Conservation (phyloP, 37 sponge, comb jelly and placozoan genomes). For the Crambe crambe region DNA sequence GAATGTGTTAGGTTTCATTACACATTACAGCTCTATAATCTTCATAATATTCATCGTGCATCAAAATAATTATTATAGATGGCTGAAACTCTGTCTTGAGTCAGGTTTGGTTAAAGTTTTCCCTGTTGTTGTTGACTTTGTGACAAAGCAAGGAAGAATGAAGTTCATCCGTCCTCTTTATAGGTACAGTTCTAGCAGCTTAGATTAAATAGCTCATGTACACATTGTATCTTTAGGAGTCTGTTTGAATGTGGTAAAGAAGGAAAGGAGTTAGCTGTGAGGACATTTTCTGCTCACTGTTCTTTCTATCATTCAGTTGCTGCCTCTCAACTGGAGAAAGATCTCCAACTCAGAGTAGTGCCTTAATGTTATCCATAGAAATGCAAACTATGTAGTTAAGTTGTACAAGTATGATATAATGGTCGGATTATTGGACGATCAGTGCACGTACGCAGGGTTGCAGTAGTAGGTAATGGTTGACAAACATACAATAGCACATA, state of each 20-base stretch:
- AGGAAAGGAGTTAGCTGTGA: constrained; percentile 51
- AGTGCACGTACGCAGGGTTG: too few species aligned
- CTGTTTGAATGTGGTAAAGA: constrained; percentile 41
- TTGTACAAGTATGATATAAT: too few species aligned
- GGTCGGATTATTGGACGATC: too few species aligned
- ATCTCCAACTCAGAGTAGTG: constrained; percentile 31
- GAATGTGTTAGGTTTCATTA: too few species aligned
- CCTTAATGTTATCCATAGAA: too few species aligned
- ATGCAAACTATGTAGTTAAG: too few species aligned
- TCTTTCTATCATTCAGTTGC: constrained; percentile 64
- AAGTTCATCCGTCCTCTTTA: constrained; percentile 85
- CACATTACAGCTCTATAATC: too few species aligned
- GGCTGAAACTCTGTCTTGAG: constrained; percentile 72
- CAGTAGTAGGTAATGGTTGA: too few species aligned
- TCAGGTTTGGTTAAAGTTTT: constrained; percentile 49
- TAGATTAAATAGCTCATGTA: neutral
- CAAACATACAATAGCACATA: too few species aligned
- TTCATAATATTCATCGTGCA: too few species aligned
- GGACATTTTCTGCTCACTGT: constrained; percentile 43
- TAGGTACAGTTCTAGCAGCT: constrained; percentile 49
- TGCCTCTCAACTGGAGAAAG: constrained; percentile 55
- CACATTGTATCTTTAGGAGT: constrained; percentile 20
- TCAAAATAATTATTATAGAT: constrained; percentile 27
- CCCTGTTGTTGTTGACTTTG: constrained; percentile 54
- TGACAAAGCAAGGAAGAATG: constrained; percentile 88